Conservation (phyloP, 2,888 invertebrate genomes). For the Cynaeus angustus region DNA sequence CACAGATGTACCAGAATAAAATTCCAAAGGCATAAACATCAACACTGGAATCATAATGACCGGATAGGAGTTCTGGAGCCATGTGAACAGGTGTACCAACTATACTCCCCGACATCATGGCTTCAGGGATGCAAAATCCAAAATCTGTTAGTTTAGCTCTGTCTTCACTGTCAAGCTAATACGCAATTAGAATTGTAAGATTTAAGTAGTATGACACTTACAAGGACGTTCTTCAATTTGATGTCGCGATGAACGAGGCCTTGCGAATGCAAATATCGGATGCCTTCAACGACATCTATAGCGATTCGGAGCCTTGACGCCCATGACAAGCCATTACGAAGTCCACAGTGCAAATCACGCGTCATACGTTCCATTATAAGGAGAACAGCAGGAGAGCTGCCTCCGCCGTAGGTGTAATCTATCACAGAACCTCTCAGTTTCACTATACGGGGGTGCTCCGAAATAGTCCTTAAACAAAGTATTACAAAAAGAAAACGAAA, state of each 20-base stretch:
- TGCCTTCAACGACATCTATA: conserved; percentile 89
- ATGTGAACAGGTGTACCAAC: conserved; percentile 93
- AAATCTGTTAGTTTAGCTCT: conserved; percentile 90
- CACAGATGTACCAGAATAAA: conserved; percentile 92
- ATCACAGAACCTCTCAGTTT: conserved; percentile 86
- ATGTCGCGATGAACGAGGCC: conserved; percentile 92
- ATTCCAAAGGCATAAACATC: conserved; percentile 94
- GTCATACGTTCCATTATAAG: conserved; percentile 85
- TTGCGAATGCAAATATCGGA: conserved; percentile 90
- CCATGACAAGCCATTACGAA: conserved; percentile 81
- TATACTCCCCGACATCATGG: conserved; percentile 92
- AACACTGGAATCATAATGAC: conserved; percentile 87
- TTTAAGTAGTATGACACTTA: conserved; percentile 66
- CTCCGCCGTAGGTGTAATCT: conserved; percentile 83
- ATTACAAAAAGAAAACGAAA: too few species aligned
- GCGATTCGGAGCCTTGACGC: conserved; percentile 80
- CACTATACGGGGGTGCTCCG: conserved; percentile 86
- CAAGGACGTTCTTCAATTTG: conserved; percentile 91
- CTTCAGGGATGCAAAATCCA: conserved; percentile 92
- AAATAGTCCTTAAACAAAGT: conserved; percentile 83
- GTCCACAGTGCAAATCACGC: conserved; percentile 86
- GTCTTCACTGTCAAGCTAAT: conserved; percentile 78
- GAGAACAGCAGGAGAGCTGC: conserved; percentile 82
- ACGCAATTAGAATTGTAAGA: not conserved
- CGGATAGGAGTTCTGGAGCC: conserved; percentile 90